These are phyloP conservation scores for Hyles lineata DNA, from an alignment of 2,888 invertebrate species.

Conservation along the genomic window DNA sequence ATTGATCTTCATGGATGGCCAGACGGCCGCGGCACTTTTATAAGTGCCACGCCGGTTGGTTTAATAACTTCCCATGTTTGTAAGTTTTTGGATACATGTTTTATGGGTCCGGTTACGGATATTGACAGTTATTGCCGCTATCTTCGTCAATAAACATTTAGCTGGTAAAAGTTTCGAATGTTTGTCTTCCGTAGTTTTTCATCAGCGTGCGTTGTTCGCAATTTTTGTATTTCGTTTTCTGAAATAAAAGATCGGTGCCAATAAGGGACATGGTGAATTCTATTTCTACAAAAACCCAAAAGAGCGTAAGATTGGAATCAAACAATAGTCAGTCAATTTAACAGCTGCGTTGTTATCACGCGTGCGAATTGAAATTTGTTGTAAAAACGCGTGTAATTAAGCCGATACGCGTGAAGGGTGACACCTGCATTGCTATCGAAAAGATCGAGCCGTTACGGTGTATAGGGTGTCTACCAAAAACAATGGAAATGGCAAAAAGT, in stretches of 20 bases:
- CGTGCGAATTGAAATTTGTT: slow-evolving; percentile 70
- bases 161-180: background rate
- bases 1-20: slow-evolving; percentile 83
- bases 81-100: slow-evolving; percentile 72
- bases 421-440: slow-evolving; percentile 79
- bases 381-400: slow-evolving; percentile 78
- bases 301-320: background rate
- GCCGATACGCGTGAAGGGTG: slow-evolving; percentile 77
- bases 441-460: slow-evolving; percentile 78
- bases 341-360: slow-evolving; percentile 74
- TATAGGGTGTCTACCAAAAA: slow-evolving; percentile 78
- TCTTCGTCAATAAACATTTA: slow-evolving; percentile 9
- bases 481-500: slow-evolving; percentile 82
- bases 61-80: slow-evolving; percentile 84
- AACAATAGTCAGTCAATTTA: slow-evolving; percentile 46
- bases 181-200: slow-evolving; percentile 14
- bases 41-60: slow-evolving; percentile 77
- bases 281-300: background rate
- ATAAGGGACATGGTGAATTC: no score
- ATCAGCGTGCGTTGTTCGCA: background rate
- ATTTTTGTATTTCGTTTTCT: background rate
- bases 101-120: slow-evolving; percentile 66
- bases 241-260: background rate
- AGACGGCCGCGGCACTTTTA: slow-evolving; percentile 78
- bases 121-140: slow-evolving; percentile 59